Evolutionary conservation across 2,888 invertebrate species (phyloP).

Genomic region (Euzetes globulus): DNA sequence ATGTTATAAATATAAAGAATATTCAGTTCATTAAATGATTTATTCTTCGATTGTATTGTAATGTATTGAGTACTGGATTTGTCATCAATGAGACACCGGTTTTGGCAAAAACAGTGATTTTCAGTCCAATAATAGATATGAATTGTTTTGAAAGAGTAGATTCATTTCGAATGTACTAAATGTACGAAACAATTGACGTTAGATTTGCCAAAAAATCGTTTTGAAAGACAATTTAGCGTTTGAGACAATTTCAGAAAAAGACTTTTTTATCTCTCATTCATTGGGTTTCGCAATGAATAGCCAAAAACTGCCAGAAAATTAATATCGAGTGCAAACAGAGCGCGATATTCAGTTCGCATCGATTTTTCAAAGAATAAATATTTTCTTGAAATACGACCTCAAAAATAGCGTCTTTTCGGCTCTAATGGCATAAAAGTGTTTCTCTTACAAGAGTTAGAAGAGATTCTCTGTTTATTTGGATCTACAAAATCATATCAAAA

Average conservation of each 20-base stretch:
- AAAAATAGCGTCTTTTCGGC: not conserved
- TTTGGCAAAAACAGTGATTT: not conserved
- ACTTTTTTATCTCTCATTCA: not conserved
- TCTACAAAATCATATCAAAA: not conserved
- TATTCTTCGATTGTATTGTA: not conserved
- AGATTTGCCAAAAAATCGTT: conserved; percentile 13
- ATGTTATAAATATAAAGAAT: not conserved
- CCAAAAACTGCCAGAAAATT: conserved; percentile 2
- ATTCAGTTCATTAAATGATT: not conserved
- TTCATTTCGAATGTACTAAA: no score
- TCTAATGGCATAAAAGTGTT: not conserved
- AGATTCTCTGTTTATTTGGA: not conserved
- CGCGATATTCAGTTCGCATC: not conserved
- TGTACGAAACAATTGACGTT: not conserved
- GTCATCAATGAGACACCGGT: no score
- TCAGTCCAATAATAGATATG: no score
- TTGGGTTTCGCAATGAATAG: not conserved
- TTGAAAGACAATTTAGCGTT: not conserved
- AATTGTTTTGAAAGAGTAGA: no score
- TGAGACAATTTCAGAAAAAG: not conserved
- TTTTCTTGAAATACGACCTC: not conserved
- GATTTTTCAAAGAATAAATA: not conserved
- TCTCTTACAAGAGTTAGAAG: not conserved
- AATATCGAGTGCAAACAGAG: not conserved
- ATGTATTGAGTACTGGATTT: no score